Percentiles rank a stretch among this genome's conserved stretches.
Evolutionary conservation across 53 echinoderm and acorn worm genomes (phyloP).

Genomic region (Zoroaster sp.): DNA sequence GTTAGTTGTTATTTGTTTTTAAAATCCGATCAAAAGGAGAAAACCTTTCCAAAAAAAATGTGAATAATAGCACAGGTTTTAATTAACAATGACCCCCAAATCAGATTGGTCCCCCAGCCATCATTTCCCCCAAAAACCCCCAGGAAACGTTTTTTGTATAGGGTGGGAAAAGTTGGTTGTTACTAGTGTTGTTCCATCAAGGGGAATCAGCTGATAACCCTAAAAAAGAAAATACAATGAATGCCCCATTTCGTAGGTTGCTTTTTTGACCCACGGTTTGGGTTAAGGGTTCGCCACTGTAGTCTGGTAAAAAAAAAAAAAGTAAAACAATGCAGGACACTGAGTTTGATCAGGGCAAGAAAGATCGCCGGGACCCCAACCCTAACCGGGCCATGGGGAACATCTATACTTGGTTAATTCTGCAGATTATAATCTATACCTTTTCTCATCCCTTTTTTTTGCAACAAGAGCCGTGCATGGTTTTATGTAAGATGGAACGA

Average conservation of each 20-base stretch:
- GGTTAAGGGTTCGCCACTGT: background rate
- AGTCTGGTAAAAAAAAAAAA: background rate
- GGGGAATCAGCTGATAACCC: background rate
- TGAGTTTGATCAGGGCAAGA: background rate
- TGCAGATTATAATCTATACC: no score
- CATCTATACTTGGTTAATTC: no score
- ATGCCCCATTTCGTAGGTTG: background rate
- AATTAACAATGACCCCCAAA: background rate
- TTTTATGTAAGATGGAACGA: no score
- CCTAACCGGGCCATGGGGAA: background rate
- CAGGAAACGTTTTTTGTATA: background rate
- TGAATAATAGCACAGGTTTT: no score
- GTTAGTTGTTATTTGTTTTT: background rate
- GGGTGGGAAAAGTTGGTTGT: background rate
- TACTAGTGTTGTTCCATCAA: background rate
- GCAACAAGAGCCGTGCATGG: no score
- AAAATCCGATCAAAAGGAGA: background rate
- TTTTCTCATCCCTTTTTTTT: no score
- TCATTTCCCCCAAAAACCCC: no score
- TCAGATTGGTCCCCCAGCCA: background rate
- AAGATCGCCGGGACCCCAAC: background rate
- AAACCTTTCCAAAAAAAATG: background rate
- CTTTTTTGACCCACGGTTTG: background rate
- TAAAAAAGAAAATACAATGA: background rate
- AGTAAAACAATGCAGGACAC: background rate